A percentile compares a stretch with the other conserved stretches of the same genome.
Evolutionary conservation across 1,140 invertebrate genomes (phyloP).

Genomic region (Drosophila pruinosa): DNA sequence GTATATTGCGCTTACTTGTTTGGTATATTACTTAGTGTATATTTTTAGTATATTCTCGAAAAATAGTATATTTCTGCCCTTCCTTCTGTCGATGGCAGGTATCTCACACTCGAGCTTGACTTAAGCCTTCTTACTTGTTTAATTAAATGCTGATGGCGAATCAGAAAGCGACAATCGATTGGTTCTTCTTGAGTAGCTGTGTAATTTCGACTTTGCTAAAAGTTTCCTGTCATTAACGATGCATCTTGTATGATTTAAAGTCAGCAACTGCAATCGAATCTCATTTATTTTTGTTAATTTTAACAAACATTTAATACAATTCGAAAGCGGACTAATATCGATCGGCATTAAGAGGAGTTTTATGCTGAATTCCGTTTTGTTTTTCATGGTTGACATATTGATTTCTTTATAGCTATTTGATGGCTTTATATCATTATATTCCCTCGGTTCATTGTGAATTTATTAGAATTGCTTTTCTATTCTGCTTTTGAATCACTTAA

Average conservation of each 20-base stretch:
- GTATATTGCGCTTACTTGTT: too few species aligned
- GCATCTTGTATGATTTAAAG: neutral
- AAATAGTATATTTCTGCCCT: too few species aligned
- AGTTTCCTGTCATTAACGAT: neutral
- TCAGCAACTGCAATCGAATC: too few species aligned
- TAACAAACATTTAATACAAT: too few species aligned
- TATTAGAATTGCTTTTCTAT: slow-evolving; percentile 24
- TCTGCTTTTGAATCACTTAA: slow-evolving; percentile 50
- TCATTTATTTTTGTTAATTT: too few species aligned
- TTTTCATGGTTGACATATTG: neutral
- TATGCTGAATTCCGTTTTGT: neutral
- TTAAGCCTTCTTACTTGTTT: too few species aligned
- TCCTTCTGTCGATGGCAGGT: too few species aligned
- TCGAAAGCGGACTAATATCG: neutral
- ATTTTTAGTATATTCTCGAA: too few species aligned
- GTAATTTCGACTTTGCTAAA: slow-evolving; percentile 14
- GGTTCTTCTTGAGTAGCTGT: slow-evolving; percentile 30
- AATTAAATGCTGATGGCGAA: slow-evolving; percentile 67
- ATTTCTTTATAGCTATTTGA: slow-evolving; percentile 38
- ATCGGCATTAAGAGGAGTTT: neutral
- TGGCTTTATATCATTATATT: slow-evolving; percentile 31
- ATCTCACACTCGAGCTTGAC: too few species aligned
- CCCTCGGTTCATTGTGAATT: slow-evolving; percentile 34
- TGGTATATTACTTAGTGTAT: too few species aligned
- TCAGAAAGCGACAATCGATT: slow-evolving; percentile 45